Conservation (phyloP, 2,797 vertebrate genomes). For the Trachurus trachurus region DNA sequence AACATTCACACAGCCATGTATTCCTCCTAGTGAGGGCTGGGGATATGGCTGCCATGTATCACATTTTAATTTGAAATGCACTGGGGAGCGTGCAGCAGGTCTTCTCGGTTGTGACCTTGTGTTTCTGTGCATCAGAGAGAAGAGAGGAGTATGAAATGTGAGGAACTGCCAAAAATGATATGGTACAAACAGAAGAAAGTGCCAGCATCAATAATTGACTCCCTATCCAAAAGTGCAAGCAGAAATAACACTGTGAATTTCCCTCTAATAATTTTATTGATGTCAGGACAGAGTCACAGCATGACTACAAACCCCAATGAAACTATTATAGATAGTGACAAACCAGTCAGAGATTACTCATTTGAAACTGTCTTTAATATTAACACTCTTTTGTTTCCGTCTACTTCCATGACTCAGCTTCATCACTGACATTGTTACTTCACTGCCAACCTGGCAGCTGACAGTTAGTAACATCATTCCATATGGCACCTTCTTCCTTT, state of each 20-base stretch:
- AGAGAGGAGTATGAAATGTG: not conserved
- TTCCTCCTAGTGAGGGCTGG: not conserved
- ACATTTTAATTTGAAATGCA: constrained; percentile 33
- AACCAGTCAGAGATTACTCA: not conserved
- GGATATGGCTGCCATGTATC: not conserved
- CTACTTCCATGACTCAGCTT: constrained; percentile 21
- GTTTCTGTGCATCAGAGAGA: not conserved
- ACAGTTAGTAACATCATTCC: not conserved
- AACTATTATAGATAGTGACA: not conserved
- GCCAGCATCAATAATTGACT: not conserved
- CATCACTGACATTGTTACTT: constrained; percentile 7
- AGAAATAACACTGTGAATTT: not conserved
- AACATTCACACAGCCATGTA: not conserved
- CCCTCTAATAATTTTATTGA: not conserved
- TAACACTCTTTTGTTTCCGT: not conserved
- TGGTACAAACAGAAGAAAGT: not conserved
- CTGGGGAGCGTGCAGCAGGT: not conserved
- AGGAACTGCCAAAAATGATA: not conserved
- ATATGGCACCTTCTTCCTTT: not conserved
- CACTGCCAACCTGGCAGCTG: constrained; percentile 16
- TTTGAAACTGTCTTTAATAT: not conserved
- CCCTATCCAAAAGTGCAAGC: not conserved
- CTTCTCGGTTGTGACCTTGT: constrained; percentile 18
- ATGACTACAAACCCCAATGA: not conserved
- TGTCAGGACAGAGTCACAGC: not conserved